Evolutionary conservation across 92 coral and sea anemone genomes (phyloP).

Genomic region (Palythoa heliodiscus): DNA sequence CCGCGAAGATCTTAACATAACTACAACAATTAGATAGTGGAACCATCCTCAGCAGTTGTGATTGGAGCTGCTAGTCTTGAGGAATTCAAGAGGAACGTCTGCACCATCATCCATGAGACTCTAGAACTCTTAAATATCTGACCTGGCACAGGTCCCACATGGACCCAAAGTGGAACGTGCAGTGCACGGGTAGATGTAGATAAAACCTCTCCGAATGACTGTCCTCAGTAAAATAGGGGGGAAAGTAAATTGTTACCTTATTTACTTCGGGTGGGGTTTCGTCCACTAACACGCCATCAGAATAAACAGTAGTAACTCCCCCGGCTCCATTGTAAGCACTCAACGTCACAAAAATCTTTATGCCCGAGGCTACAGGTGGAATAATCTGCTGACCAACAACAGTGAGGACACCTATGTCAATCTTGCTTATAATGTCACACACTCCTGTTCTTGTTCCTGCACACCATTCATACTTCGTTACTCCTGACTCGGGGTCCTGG

Average conservation of each 20-base stretch:
- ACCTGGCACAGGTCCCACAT: too few relatives aligned
- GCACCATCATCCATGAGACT: too few relatives aligned
- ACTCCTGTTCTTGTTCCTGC: constrained; percentile 78
- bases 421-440: constrained; percentile 82
- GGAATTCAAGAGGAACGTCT: too few relatives aligned
- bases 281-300: constrained; percentile 87
- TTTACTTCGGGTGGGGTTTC: constrained; percentile 74
- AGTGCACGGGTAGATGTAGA: too few relatives aligned
- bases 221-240: neutral
- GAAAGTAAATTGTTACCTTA: constrained; percentile 54
- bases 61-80: too few relatives aligned
- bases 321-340: constrained; percentile 85
- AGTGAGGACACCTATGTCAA: constrained; percentile 57
- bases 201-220: neutral
- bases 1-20: too few relatives aligned
- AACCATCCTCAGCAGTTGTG: too few relatives aligned
- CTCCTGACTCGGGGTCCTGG: constrained; percentile 77
- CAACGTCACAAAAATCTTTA: constrained; percentile 72
- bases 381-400: constrained; percentile 66
- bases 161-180: too few relatives aligned
- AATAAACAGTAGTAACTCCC: constrained; percentile 65
- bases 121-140: too few relatives aligned
- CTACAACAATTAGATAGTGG: too few relatives aligned
- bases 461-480: constrained; percentile 82
- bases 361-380: constrained; percentile 79